phyloP scores from a whole-genome alignment of 2,113 vertebrate genomes.

The Rhipidura dahli region DNA sequence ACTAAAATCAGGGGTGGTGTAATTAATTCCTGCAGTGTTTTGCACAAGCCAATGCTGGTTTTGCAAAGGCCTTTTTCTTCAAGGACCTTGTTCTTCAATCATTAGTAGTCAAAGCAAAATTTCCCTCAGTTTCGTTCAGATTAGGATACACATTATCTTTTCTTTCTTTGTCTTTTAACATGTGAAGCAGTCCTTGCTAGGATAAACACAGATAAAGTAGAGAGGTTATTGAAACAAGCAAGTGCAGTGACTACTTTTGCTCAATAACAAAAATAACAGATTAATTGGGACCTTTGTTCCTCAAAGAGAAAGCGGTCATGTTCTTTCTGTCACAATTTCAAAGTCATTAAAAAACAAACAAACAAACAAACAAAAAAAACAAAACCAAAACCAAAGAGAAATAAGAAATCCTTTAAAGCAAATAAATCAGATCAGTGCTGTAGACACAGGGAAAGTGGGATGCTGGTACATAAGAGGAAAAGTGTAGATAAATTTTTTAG shows the following conservation, averaged over 20 bases:
- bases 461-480: background rate
- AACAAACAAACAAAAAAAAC: background rate
- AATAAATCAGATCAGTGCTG: background rate
- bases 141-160: background rate
- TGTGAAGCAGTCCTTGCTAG: background rate
- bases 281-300: background rate
- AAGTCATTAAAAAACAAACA: background rate
- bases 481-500: background rate
- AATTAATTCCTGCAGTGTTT: background rate
- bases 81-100: background rate
- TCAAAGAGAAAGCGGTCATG: rapidly evolving
- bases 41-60: background rate
- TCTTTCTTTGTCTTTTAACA: background rate
- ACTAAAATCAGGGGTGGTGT: background rate
- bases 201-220: background rate
- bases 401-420: background rate
- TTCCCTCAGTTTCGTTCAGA: background rate
- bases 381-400: background rate
- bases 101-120: background rate
- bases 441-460: background rate
- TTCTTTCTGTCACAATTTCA: background rate
- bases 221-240: background rate
- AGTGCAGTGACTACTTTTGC: background rate
- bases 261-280: background rate
- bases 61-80: background rate